These are phyloP conservation scores for Trachelus iudaicus DNA, from an alignment of 2,888 invertebrate species.

Conservation along the genomic window DNA sequence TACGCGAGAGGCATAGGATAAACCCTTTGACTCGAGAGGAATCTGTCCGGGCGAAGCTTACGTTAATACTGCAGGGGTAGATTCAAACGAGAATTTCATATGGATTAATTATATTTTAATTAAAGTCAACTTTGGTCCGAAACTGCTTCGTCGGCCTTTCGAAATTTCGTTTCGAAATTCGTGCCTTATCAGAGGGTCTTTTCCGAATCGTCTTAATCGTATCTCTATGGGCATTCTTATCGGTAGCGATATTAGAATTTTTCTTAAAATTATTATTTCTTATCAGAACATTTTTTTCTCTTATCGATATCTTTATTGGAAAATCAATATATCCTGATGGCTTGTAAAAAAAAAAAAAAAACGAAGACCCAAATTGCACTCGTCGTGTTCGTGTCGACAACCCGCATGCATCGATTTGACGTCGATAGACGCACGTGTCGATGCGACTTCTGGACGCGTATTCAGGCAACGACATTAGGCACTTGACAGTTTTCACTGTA, in stretches of 20 bases:
- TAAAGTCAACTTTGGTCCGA: background rate
- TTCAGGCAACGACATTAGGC: background rate
- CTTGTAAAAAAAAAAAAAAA: background rate
- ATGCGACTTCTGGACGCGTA: background rate
- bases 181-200: background rate
- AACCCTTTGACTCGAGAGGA: background rate
- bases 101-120: background rate
- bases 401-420: background rate
- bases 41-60: background rate
- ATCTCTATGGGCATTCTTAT: background rate
- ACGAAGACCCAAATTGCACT: background rate
- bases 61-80: background rate
- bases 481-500: background rate
- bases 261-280: background rate
- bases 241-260: background rate
- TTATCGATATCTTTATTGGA: background rate
- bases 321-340: background rate
- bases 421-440: background rate
- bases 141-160: background rate
- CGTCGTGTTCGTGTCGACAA: background rate
- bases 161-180: background rate
- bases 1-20: background rate
- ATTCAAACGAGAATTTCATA: background rate
- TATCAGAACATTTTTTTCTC: background rate
- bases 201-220: background rate